Evolutionary conservation across 1,140 invertebrate genomes (phyloP).

Genomic region (Cherax quadricarinatus): DNA sequence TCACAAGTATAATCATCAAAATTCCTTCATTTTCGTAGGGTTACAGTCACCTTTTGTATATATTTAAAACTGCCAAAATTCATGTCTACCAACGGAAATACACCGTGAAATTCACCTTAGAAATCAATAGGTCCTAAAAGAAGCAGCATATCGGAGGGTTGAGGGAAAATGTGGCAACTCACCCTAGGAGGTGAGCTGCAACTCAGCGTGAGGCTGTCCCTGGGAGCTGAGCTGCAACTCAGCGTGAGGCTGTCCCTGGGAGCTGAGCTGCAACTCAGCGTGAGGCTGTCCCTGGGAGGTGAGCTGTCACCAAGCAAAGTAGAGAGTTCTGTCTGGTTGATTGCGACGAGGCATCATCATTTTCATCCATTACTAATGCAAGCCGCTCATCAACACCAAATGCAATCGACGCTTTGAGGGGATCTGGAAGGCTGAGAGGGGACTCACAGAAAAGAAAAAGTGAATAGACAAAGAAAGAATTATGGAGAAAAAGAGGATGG

Average conservation of each 20-base stretch:
- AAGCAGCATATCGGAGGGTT: not conserved
- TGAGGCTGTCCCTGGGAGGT: not conserved
- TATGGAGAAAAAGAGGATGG: not conserved
- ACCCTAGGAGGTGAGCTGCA: conserved; percentile 30
- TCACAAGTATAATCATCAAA: too few relatives aligned
- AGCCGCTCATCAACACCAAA: conserved; percentile 60
- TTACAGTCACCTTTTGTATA: too few relatives aligned
- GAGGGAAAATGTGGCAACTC: not conserved
- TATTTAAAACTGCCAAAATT: too few relatives aligned
- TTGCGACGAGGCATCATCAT: conserved; percentile 60
- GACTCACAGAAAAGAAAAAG: conserved; percentile 14
- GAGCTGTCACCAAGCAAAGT: conserved; percentile 55
- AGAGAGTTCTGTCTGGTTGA: conserved; percentile 59
- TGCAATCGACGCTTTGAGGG: conserved; percentile 64
- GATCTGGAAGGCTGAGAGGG: conserved; percentile 39
- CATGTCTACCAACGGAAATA: too few relatives aligned
- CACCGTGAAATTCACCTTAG: too few relatives aligned
- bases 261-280: conserved; percentile 33
- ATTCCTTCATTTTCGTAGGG: too few relatives aligned
- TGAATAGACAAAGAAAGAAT: not conserved
- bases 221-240: conserved; percentile 31
- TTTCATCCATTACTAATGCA: conserved; percentile 64
- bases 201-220: not conserved
- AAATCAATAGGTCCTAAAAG: not conserved
- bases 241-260: not conserved